Percentiles rank a stretch among this genome's conserved stretches.
These are phyloP conservation scores for Venustoraphidia nigricollis DNA, from an alignment of 2,888 invertebrate species.

Conservation along the genomic window DNA sequence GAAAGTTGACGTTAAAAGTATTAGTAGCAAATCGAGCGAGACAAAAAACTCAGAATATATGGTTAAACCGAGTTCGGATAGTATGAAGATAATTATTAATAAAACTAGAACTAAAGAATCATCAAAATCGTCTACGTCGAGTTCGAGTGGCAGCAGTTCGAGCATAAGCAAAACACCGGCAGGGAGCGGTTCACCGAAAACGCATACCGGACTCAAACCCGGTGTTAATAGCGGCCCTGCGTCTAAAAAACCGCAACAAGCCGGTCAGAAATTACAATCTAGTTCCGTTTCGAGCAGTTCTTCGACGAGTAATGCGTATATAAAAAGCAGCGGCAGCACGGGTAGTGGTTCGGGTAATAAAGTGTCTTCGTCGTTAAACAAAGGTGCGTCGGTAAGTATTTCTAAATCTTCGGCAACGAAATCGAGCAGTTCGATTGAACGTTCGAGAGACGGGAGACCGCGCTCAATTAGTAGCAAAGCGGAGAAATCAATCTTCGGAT, in stretches of 20 bases:
- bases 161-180: slow-evolving; percentile 23
- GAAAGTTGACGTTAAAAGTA: slow-evolving; percentile 17
- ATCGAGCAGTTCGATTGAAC: slow-evolving; percentile 44
- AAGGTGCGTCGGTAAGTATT: slow-evolving; percentile 31
- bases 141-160: slow-evolving; percentile 7
- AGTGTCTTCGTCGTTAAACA: slow-evolving; percentile 1
- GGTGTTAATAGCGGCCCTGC: slow-evolving; percentile 79
- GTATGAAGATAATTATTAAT: slow-evolving; percentile 83
- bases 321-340: slow-evolving; percentile 1
- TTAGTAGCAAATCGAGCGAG: slow-evolving; percentile 24
- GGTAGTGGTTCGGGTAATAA: slow-evolving; percentile 3
- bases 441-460: slow-evolving; percentile 43
- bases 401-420: slow-evolving; percentile 28
- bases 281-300: slow-evolving; percentile 21
- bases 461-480: slow-evolving; percentile 40
- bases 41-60: slow-evolving; percentile 70
- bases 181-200: slow-evolving; percentile 55
- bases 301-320: slow-evolving; percentile 1
- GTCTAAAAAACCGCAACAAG: slow-evolving; percentile 60
- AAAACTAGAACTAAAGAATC: slow-evolving; percentile 68
- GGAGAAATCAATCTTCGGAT: slow-evolving; percentile 49
- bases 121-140: slow-evolving; percentile 24
- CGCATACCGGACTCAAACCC: slow-evolving; percentile 66
- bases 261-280: slow-evolving; percentile 23
- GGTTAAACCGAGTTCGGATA: slow-evolving; percentile 78